Percentiles rank a stretch among this genome's conserved stretches.
These are phyloP conservation scores for Luffia ferchaultella DNA, from an alignment of 2,888 invertebrate species.

Conservation along the genomic window DNA sequence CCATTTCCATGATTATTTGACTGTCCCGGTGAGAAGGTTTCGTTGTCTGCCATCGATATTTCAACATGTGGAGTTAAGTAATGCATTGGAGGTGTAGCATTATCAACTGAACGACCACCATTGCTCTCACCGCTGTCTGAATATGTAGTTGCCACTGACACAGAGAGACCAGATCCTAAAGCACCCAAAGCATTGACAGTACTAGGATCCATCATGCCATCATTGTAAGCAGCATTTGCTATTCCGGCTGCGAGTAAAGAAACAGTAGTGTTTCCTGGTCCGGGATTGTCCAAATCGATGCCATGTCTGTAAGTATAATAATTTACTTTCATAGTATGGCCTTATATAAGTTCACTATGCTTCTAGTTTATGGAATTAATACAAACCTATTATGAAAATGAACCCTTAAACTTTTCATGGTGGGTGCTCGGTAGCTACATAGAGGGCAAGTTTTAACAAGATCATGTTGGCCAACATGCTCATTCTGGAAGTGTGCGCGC, in stretches of 20 bases:
- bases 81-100: slow-evolving; percentile 90
- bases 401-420: slow-evolving; percentile 88
- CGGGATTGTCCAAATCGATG: slow-evolving; percentile 89
- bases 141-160: slow-evolving; percentile 75
- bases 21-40: slow-evolving; percentile 69
- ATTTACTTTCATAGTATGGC: too few species aligned
- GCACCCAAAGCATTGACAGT: slow-evolving; percentile 57
- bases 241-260: slow-evolving; percentile 75
- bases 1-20: slow-evolving; percentile 35
- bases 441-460: slow-evolving; percentile 90
- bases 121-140: slow-evolving; percentile 88
- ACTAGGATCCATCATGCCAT: slow-evolving; percentile 58
- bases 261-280: slow-evolving; percentile 80
- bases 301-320: slow-evolving; percentile 73
- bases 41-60: slow-evolving; percentile 87
- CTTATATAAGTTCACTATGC: too few species aligned
- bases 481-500: slow-evolving; percentile 93
- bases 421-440: slow-evolving; percentile 87
- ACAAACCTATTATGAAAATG: slow-evolving; percentile 88
- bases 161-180: slow-evolving; percentile 70
- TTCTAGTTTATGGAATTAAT: too few species aligned
- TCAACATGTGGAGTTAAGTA: slow-evolving; percentile 91
- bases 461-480: slow-evolving; percentile 90
- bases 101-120: slow-evolving; percentile 81
- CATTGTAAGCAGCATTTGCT: slow-evolving; percentile 65